Percentiles rank a stretch among this genome's conserved stretches.
Evolutionary conservation across 1,140 invertebrate species (phyloP).

Genomic region (Leptinotarsa undecemlineata): DNA sequence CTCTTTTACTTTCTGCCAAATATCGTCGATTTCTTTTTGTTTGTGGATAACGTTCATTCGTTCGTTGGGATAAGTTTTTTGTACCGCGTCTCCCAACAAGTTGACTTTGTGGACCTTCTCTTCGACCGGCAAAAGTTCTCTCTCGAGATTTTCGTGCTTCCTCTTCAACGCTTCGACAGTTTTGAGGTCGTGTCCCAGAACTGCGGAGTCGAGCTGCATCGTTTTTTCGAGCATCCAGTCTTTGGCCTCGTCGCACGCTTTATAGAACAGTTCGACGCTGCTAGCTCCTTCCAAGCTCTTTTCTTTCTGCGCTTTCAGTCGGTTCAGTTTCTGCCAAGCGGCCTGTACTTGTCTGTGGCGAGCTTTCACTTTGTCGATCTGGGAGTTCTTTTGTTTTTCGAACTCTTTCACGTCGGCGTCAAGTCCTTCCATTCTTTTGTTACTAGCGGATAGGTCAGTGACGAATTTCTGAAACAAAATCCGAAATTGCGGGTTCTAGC

Average conservation of each 20-base stretch:
- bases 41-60: conserved; percentile 79
- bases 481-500: neutral
- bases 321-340: conserved; percentile 86
- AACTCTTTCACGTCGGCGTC: conserved; percentile 88
- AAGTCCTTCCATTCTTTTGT: conserved; percentile 86
- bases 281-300: conserved; percentile 80
- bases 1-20: conserved; percentile 86
- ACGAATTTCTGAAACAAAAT: conserved; percentile 77
- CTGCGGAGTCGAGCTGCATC: conserved; percentile 77
- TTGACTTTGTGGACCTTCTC: conserved; percentile 86
- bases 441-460: conserved; percentile 91
- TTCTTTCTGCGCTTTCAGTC: conserved; percentile 87
- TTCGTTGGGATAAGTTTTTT: conserved; percentile 90
- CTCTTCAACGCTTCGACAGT: conserved; percentile 89
- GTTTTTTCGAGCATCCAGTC: conserved; percentile 96
- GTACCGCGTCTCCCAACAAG: conserved; percentile 81
- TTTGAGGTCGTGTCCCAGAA: conserved; percentile 82
- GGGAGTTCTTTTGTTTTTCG: conserved; percentile 81
- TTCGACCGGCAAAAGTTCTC: conserved; percentile 86
- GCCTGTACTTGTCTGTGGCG: conserved; percentile 84
- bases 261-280: conserved; percentile 92
- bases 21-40: conserved; percentile 81
- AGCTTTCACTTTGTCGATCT: conserved; percentile 82
- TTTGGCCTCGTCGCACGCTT: conserved; percentile 89
- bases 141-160: conserved; percentile 85